These are phyloP conservation scores for Lithobates sylvaticus DNA, from an alignment of 2,797 vertebrate species.

Conservation along the genomic window DNA sequence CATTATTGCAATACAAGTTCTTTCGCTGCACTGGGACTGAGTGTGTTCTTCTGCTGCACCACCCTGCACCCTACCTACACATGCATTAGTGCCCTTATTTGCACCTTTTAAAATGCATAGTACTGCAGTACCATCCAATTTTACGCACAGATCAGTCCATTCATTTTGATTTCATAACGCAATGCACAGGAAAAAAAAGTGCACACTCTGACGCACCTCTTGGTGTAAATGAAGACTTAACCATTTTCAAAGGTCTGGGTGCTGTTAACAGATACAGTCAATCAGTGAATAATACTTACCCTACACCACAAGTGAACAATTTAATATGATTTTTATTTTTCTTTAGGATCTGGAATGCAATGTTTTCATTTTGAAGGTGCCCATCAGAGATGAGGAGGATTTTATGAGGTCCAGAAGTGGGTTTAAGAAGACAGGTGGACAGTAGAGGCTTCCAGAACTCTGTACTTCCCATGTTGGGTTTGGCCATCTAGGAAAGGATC, in stretches of 20 bases:
- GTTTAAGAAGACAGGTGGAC: conserved; percentile 80
- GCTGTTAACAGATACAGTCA: not conserved
- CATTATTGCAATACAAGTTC: no score
- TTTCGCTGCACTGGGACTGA: no score
- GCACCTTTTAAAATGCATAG: no score
- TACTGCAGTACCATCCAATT: no score
- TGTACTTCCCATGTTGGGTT: conserved; percentile 83
- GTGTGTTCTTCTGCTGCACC: no score
- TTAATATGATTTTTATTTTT: conserved; percentile 78
- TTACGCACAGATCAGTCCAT: no score
- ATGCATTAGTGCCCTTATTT: no score
- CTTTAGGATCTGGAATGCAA: conserved; percentile 79
- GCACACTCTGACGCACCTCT: no score
- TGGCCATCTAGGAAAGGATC: conserved; percentile 69
- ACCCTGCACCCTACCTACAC: no score
- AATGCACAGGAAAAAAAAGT: no score
- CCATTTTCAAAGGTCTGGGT: no score
- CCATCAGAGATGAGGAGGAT: conserved; percentile 89
- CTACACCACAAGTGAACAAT: conserved; percentile 85
- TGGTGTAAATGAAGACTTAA: not conserved
- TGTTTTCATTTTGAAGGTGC: conserved; percentile 81
- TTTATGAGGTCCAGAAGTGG: conserved; percentile 77
- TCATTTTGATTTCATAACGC: no score
- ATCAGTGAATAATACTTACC: conserved; percentile 72
- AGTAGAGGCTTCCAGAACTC: conserved; percentile 86